Evolutionary conservation across 2,797 vertebrate genomes (phyloP).

Genomic region (Ciconia nigra): DNA sequence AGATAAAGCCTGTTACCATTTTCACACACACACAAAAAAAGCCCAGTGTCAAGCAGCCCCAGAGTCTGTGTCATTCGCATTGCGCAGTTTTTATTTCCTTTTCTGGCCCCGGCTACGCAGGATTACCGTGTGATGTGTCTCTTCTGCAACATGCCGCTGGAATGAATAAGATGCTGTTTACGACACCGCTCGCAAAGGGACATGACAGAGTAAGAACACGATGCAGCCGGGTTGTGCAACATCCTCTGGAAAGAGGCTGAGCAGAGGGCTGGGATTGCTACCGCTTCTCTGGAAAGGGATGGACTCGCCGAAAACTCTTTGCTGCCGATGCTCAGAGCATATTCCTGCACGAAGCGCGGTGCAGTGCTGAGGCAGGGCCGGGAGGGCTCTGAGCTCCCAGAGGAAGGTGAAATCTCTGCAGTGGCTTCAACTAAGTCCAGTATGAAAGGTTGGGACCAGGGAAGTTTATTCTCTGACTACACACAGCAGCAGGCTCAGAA

Average conservation of each 20-base stretch:
- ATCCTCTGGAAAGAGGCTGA: not conserved
- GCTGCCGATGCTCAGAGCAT: not conserved
- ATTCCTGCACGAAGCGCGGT: not conserved
- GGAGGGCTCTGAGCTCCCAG: not conserved
- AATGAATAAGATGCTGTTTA: conserved; percentile 52
- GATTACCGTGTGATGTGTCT: conserved; percentile 7
- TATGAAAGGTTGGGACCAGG: accelerated
- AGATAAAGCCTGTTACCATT: conserved; percentile 53
- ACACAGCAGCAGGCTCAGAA: not conserved
- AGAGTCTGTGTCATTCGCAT: not conserved
- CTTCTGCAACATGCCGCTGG: not conserved
- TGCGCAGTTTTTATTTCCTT: not conserved
- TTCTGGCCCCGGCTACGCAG: not conserved
- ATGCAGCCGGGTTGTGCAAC: conserved; percentile 41
- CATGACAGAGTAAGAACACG: conserved; percentile 9
- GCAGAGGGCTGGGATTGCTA: not conserved
- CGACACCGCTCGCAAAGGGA: not conserved
- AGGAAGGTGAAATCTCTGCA: not conserved
- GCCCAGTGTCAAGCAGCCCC: not conserved
- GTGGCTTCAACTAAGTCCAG: not conserved
- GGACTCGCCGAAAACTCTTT: not conserved
- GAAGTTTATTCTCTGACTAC: not conserved
- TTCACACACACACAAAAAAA: conserved; percentile 18
- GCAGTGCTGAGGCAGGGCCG: not conserved
- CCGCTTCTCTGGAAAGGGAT: not conserved